These are phyloP conservation scores for Boloria euphrosyne DNA, from an alignment of 2,888 invertebrate genomes.

Conservation along the genomic window DNA sequence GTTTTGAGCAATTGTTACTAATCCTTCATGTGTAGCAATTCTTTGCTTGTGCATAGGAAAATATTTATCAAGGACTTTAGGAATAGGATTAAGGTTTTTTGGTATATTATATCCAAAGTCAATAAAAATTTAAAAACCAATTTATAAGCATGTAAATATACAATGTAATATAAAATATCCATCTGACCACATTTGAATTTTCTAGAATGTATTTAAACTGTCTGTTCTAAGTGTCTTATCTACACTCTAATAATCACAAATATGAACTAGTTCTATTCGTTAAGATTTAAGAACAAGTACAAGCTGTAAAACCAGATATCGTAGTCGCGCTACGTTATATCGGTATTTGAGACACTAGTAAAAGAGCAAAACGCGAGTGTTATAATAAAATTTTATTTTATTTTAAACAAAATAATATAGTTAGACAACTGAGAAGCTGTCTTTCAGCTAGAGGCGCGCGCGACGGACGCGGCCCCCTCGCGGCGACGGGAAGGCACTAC, in stretches of 20 bases:
- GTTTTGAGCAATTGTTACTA: background rate
- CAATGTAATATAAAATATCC: slow-evolving; percentile 22
- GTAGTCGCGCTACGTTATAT: slow-evolving; percentile 6
- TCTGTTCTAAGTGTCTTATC: slow-evolving; percentile 19
- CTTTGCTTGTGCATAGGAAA: too few relatives aligned
- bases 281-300: slow-evolving; percentile 7
- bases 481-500: slow-evolving; percentile 50
- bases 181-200: slow-evolving; percentile 21
- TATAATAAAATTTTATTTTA: slow-evolving; percentile 73
- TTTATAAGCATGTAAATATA: slow-evolving; percentile 23
- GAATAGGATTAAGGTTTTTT: background rate
- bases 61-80: background rate
- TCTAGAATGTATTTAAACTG: slow-evolving; percentile 12
- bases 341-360: slow-evolving; percentile 5
- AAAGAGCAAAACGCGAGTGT: slow-evolving; percentile 37
- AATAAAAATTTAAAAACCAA: slow-evolving; percentile 20
- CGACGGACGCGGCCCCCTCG: slow-evolving; percentile 49
- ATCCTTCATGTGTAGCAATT: too few relatives aligned
- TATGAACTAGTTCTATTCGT: slow-evolving; percentile 10
- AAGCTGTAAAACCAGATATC: slow-evolving; percentile 1
- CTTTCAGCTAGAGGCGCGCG: slow-evolving; percentile 51
- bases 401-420: slow-evolving; percentile 78
- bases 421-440: slow-evolving; percentile 55
- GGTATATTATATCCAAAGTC: slow-evolving; percentile 19
- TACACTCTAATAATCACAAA: slow-evolving; percentile 18